Evolutionary conservation across 2,113 vertebrate species (phyloP), one percentile per base, ranked within the genome.

Genomic region (Callaeas wilsoni): DNA sequence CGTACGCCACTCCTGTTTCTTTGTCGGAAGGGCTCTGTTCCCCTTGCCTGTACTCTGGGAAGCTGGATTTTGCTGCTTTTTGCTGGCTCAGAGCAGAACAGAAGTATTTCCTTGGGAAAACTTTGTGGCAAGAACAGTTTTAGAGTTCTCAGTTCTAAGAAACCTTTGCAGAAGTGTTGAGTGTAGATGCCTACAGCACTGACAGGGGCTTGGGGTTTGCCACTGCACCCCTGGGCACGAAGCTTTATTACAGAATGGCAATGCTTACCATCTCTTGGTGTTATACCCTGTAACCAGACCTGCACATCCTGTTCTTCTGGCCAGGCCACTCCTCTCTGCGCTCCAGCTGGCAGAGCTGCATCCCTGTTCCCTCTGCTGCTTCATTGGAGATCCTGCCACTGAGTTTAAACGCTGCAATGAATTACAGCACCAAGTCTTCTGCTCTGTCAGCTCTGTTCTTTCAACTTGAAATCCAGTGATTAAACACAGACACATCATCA

Each of bases 31-130:
- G 77, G 47, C 16, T 80, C 79, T 67, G 68, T 50, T 64, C 27
- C 13, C 42, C 59, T 78, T 37, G 52, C 25, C 39, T 59, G 55
- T 44, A 53, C 42, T 62, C 59, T 90, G 71, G 75, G 57, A 94
- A 96, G 22, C 39, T 92, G 80, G 32, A 78, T 86, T 86, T 71
- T 76, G 19, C 76, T 49, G 50, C 30, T 67, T 86, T 83, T 79
- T 86, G 32, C 30, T 86, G 68, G 39, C 42, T 80, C 46, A 42
- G 53, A 78, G 50, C 39, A 94, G 53, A 74, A 39, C 4, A 74
- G n/a, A 76, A 85, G 17, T 52, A 59, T 70, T 90, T 65, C 55
- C 25, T 64, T 83, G 42, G 16, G 46, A 84, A 85, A 82, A 65
- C 7, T 12, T 42, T 46, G 44, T 42, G 53, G 56, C 41, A 70